Base-by-base conservation (phyloP, 2,888 invertebrate species). In the Melieria crassipennis region DNA sequence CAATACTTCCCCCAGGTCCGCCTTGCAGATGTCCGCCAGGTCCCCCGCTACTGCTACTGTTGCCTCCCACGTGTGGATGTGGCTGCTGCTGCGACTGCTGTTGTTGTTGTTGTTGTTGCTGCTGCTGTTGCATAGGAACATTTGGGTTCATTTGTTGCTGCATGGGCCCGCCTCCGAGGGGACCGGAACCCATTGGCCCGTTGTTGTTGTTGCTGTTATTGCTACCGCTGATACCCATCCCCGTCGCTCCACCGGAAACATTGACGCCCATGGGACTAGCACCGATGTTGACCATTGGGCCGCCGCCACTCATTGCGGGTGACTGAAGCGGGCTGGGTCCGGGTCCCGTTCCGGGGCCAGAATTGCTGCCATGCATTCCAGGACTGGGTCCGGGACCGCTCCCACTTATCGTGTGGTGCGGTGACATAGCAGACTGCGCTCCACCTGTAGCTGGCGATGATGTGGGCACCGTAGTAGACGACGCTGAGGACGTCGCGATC, bases 381-480 rank as follows among this genome's bases (percentile, higher is more conserved):
- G 83, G 84, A 79, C 84, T 83, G 42, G 81, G 83, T 42, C 83
- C 83, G 50, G 82, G 80, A 7, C 76, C 72, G 70, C 76, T 78
- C 70, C 75, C 77, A 70, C 77, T 75, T 72, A 77, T 73, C 61
- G 75, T 45, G 88, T 85, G 87, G 76, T 86, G 86, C 65, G 85
- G 86, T 70, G 85, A 90, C 89, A 84, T 89, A 88, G 88, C 80
- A 88, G 83, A 84, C 87, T 83, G 73, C 7, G 73, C 74, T 47
- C 76, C 76, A 52, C 76, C 76, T 13, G 77, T 72, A 75, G 84
- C 84, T 80, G 84, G 84, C 70, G 84, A 84, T 77, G 85, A 81
- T 75, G 82, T 83, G 81, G 84, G 84, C 81, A 83, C 83, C 82
- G 84, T 84, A 77, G 84, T 82, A 77, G 81, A 77, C 75, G 79